Conservation (phyloP, 1,140 invertebrate species). For the Drosophila mojavensis region DNA sequence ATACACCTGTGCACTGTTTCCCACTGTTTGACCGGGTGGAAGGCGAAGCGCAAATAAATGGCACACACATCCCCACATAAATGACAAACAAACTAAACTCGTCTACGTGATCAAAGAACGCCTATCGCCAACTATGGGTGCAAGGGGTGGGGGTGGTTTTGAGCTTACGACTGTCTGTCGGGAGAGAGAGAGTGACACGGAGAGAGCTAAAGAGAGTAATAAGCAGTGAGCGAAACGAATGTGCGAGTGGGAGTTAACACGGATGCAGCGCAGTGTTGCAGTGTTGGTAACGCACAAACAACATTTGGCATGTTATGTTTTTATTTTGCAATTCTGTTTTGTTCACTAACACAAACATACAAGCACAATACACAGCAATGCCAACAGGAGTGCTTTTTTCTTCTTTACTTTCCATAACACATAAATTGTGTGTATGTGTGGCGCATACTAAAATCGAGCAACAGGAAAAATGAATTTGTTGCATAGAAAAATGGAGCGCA, state of each 20-base stretch:
- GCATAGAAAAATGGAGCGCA: conserved; percentile 73
- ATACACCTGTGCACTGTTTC: conserved; percentile 31
- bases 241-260: conserved; percentile 26
- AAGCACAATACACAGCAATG: conserved; percentile 2
- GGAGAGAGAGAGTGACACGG: not conserved
- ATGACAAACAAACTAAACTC: conserved; percentile 43
- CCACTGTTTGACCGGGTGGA: conserved; percentile 30
- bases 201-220: not conserved
- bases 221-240: conserved; percentile 4
- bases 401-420: conserved; percentile 7
- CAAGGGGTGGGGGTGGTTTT: conserved; percentile 24
- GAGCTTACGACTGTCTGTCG: conserved; percentile 21
- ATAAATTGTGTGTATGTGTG: conserved; percentile 21
- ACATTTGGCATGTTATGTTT: conserved; percentile 6
- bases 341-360: conserved; percentile 3
- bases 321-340: conserved; percentile 18
- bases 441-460: conserved; percentile 6
- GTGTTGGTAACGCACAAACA: conserved; percentile 20
- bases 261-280: conserved; percentile 30
- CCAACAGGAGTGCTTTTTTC: not conserved
- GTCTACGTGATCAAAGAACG: conserved; percentile 53
- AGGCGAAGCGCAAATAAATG: conserved; percentile 42
- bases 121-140: conserved; percentile 19
- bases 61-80: conserved; percentile 11
- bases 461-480: conserved; percentile 56